These are phyloP conservation scores for Encarsia formosa DNA, from an alignment of 2,888 invertebrate species.

Conservation along the genomic window DNA sequence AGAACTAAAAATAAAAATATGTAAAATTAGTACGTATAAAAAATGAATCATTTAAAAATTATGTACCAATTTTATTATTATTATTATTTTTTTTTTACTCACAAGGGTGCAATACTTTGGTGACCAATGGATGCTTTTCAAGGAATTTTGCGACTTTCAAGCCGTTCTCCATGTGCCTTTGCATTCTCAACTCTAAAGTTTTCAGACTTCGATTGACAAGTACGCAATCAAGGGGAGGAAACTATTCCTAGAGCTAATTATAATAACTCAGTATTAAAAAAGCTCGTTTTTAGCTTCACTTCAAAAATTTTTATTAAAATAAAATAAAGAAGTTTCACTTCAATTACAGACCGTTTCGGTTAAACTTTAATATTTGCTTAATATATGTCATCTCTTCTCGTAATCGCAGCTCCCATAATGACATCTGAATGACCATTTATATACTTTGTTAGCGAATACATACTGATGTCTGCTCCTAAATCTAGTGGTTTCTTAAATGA, in stretches of 20 bases:
- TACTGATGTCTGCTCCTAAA: conserved; percentile 84
- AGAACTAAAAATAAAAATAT: conserved; percentile 56
- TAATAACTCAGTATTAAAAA: not conserved
- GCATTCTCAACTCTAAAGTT: conserved; percentile 89
- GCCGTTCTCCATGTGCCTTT: conserved; percentile 77
- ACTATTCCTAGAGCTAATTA: conserved; percentile 79
- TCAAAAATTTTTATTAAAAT: no score
- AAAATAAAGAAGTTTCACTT: no score
- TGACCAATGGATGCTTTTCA: conserved; percentile 73
- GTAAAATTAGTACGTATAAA: no score
- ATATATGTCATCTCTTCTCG: conserved; percentile 69
- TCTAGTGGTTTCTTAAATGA: conserved; percentile 71
- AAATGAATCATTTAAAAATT: no score
- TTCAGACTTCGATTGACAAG: conserved; percentile 90
- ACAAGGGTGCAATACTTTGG: conserved; percentile 81
- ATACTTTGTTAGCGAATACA: conserved; percentile 94
- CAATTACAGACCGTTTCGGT: conserved; percentile 83
- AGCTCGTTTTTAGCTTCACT: conserved; percentile 52
- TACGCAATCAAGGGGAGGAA: conserved; percentile 95
- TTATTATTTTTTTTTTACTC: conserved; percentile 35
- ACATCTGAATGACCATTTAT: conserved; percentile 98
- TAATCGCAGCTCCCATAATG: conserved; percentile 87
- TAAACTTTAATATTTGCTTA: conserved; percentile 69
- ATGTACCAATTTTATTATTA: not conserved
- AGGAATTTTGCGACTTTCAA: conserved; percentile 76